Evolutionary conservation across 64 coral and sea anemone genomes (phyloP).

Genomic region (Dendronephthya gigantea): DNA sequence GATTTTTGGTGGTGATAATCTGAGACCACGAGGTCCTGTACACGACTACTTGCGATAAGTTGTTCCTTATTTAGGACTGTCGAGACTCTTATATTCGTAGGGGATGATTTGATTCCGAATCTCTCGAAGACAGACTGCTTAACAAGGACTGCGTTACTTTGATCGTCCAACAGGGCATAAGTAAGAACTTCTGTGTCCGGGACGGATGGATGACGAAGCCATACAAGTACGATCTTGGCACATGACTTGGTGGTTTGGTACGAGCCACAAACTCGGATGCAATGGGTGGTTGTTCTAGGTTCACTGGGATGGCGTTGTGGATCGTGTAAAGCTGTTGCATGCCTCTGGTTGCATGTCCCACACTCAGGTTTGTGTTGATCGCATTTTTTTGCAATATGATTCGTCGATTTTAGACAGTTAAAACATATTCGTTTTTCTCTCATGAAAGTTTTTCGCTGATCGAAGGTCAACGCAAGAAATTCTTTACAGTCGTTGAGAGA

Average conservation of each 20-base stretch:
- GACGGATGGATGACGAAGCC: background rate
- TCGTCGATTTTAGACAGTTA: background rate
- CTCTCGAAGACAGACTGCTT: background rate
- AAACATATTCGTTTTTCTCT: too few relatives aligned
- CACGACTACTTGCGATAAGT: background rate
- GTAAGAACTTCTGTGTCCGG: background rate
- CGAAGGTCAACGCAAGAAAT: too few relatives aligned
- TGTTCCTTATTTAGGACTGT: constrained; percentile 5
- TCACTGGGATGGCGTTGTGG: background rate
- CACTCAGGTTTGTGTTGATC: background rate
- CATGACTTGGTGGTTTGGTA: background rate
- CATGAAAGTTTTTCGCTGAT: too few relatives aligned
- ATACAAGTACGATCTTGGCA: constrained; percentile 33
- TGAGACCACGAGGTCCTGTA: background rate
- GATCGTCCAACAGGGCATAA: constrained; percentile 6
- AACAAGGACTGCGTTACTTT: background rate
- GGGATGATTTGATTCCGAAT: background rate
- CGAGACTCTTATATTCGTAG: constrained; percentile 6
- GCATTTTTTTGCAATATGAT: background rate
- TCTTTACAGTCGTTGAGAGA: background rate
- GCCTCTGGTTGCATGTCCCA: background rate
- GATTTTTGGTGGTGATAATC: background rate
- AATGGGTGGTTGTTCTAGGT: background rate
- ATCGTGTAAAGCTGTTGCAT: constrained; percentile 7
- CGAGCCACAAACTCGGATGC: constrained; percentile 9